Evolutionary conservation across 2,888 invertebrate species (phyloP).

Genomic region (Melinaea menophilus): DNA sequence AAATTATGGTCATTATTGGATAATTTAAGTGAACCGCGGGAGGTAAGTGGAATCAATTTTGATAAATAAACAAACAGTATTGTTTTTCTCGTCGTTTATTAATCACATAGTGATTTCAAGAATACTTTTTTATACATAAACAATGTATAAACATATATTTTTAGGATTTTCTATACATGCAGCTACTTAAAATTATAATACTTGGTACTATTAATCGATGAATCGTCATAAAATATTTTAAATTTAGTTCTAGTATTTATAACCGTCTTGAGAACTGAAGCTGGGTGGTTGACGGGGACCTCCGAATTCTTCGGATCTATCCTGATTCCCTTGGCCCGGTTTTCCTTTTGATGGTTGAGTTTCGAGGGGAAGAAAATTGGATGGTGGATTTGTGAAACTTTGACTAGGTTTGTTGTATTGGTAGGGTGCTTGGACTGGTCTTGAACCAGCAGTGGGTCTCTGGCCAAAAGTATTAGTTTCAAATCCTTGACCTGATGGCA

Average conservation of each 20-base stretch:
- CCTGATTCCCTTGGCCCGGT: slow-evolving; percentile 23
- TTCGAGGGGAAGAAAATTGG: slow-evolving; percentile 22
- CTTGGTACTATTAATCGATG: slow-evolving; percentile 28
- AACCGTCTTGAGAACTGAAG: slow-evolving; percentile 66
- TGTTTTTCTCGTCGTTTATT: slow-evolving; percentile 18
- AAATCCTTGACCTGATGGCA: slow-evolving; percentile 7
- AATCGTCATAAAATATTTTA: slow-evolving; percentile 36
- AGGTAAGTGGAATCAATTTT: slow-evolving; percentile 3
- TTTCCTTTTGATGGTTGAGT: slow-evolving; percentile 19
- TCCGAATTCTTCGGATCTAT: slow-evolving; percentile 48
- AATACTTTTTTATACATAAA: slow-evolving; percentile 30
- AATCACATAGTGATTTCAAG: slow-evolving; percentile 35
- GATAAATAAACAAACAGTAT: slow-evolving; percentile 8
- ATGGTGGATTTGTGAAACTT: slow-evolving; percentile 17
- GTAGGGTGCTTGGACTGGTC: slow-evolving; percentile 24
- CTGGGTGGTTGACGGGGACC: slow-evolving; percentile 68
- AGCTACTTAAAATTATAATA: slow-evolving; percentile 35
- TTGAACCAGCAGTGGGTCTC: slow-evolving; percentile 14
- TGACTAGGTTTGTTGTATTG: slow-evolving; percentile 27
- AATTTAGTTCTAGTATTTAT: slow-evolving; percentile 65
- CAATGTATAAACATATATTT: slow-evolving; percentile 33
- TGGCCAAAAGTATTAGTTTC: slow-evolving; percentile 14
- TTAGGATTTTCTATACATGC: slow-evolving; percentile 31
- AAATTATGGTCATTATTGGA: slow-evolving; percentile 13
- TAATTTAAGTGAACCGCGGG: slow-evolving; percentile 8